Base-by-base conservation (phyloP, 2,888 invertebrate genomes). In the Sarcophaga variegata region DNA sequence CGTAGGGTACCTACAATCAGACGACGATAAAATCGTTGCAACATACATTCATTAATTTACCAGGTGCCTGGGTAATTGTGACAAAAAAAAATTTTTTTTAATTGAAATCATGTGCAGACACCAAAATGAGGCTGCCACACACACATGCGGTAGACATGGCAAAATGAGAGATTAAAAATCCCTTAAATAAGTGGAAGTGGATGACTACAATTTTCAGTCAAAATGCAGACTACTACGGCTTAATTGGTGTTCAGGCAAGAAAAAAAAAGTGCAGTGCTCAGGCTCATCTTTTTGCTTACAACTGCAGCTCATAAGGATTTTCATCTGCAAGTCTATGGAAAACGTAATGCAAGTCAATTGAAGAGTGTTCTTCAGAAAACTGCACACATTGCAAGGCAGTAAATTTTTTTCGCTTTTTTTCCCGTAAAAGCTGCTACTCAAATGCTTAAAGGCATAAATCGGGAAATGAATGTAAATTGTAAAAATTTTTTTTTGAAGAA, bases 381-480 rank as follows among this genome's bases (percentile, higher is more conserved):
- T 69, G 4, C 11, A 69, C 12, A 45, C 37, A 37, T 37, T 37
- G 37, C 37, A 37, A 6, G 37, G 6, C 37, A 37, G 37, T 37
- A 37, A 37, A 6, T 37, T 37, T 6, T 6, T 66, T n/a, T 2
- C 12, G 45, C n/a, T 47, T 45, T n/a, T 20, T n/a, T 45, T 0
- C 2, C 5, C 37, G 22, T 37, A 37, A 6, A 37, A 37, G 37
- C 37, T 69, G 69, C n/a, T 69, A 69, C 22, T 69, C 14, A 69
- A 69, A 69, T 69, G 66, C 66, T 66, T n/a, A n/a, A 45, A 45
- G 66, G 66, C 37, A n/a, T 22, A 67, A 47, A 20, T 45, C 45
- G n/a, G 66, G 45, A 45, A n/a, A 66, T 37, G 37, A 37, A 37
- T 37, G 37, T 37, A 37, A 37, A 6, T 37, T 37, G 37, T 6